phyloP scores from a whole-genome alignment of 2,797 vertebrate genomes.

The Schizopygopsis malacanthus region DNA sequence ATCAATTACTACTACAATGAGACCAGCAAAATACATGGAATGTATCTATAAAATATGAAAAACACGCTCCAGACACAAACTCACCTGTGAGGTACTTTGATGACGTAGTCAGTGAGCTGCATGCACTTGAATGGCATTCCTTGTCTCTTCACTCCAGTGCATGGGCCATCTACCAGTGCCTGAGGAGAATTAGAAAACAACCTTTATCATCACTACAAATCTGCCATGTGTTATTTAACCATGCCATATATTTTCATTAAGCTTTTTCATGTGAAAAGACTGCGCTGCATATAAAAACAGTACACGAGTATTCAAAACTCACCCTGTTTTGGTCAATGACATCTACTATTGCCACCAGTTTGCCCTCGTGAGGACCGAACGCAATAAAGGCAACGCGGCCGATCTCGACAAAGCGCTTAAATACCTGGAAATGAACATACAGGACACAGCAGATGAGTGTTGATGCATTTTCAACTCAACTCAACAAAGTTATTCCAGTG shows the following conservation, averaged over 20 bases:
- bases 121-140: slow-evolving; percentile 98
- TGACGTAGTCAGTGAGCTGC: slow-evolving; percentile 97
- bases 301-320: slow-evolving; percentile 39
- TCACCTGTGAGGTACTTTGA: slow-evolving; percentile 97
- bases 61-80: background rate
- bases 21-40: background rate
- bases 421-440: slow-evolving; percentile 80
- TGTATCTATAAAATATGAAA: background rate
- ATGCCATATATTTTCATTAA: background rate
- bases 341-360: slow-evolving; percentile 95
- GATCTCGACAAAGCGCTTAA: slow-evolving; percentile 95
- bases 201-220: background rate
- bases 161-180: slow-evolving; percentile 95
- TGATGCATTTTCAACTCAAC: background rate
- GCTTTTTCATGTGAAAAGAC: background rate
- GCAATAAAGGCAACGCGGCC: slow-evolving; percentile 93
- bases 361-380: slow-evolving; percentile 93
- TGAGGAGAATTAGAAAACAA: background rate
- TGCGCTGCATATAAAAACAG: too few relatives aligned
- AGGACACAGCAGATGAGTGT: background rate
- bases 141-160: slow-evolving; percentile 91
- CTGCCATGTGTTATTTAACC: background rate
- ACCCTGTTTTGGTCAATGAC: slow-evolving; percentile 98
- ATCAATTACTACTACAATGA: background rate
- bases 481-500: background rate